phyloP scores from a whole-genome alignment of 2,888 invertebrate species.

The Trichopoda pennipes region DNA sequence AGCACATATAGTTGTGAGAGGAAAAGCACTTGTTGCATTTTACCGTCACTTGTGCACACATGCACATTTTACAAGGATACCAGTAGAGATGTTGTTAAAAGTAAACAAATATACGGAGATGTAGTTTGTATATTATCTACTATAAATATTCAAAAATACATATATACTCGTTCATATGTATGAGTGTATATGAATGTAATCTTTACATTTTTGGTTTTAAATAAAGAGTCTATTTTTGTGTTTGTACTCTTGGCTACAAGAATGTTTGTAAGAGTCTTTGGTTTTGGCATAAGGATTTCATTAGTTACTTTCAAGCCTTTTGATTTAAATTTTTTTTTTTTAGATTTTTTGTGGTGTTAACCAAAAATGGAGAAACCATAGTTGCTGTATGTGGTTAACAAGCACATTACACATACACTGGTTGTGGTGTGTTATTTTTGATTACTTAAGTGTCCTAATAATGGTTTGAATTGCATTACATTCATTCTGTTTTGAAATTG shows the following conservation, averaged over 20 bases:
- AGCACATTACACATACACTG: neutral
- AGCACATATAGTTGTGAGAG: slow-evolving; percentile 4
- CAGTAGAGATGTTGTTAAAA: neutral
- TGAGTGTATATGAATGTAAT: neutral
- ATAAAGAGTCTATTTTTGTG: slow-evolving; percentile 25
- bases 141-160: neutral
- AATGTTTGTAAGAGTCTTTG: neutral
- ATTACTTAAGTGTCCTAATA: slow-evolving; percentile 61
- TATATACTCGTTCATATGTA: neutral
- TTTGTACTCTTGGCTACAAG: slow-evolving; percentile 16
- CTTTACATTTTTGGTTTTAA: neutral
- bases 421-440: slow-evolving; percentile 45
- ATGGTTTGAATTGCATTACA: slow-evolving; percentile 38
- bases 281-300: slow-evolving; percentile 22
- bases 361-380: slow-evolving; percentile 23
- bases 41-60: slow-evolving; percentile 12
- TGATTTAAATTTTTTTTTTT: neutral
- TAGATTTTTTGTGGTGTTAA: slow-evolving; percentile 23
- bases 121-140: neutral
- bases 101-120: slow-evolving; percentile 9
- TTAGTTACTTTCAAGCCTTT: slow-evolving; percentile 26
- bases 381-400: slow-evolving; percentile 30
- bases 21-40: slow-evolving; percentile 60
- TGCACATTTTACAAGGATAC: neutral
- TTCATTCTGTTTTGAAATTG: slow-evolving; percentile 20